Evolutionary conservation across 2,113 vertebrate species (phyloP), one percentile per base, ranked within the genome.

Genomic region (Strigops habroptila): DNA sequence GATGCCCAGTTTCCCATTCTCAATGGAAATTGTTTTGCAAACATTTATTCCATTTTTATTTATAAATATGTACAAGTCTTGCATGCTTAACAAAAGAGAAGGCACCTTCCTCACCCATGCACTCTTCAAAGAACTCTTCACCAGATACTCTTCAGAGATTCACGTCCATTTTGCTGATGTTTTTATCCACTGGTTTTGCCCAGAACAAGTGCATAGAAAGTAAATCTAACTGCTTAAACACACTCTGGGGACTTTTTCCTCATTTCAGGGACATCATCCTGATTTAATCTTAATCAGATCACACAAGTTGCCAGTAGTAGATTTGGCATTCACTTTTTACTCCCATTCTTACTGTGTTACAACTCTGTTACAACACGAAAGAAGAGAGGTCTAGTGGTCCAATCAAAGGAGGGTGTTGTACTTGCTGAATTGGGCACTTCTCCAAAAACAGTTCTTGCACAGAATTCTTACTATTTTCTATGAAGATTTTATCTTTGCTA

Each of bases 131-230:
- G 37, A 41, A 15, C 41, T 60, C 52, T 33, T 68, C 62, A 80
- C 24, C 5, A 49, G 9, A 23, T 16, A 68, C 11, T 35, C 27
- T n/a, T 44, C 24, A 62, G 33, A 75, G 18, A 57, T 11, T 6
- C 18, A 53, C 0, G 0, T 18, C 31, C 22, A n/a, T 41, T 68
- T 76, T 77, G 13, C 5, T 6, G 4, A 46, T 16, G 2, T 21
- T 83, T 84, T 60, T 52, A 8, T 52, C 28, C 10, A 22, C 25
- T 39, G 4, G 1, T 51, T 64, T 59, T 83, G 37, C 12, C 17
- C 51, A 83, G 46, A 82, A 52, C 10, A 67, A 41, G 6, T 10
- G 13, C 7, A 55, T 1, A 64, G 64, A 68, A 89, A 95, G 39
- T 9, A 75, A 75, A 79, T 68, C 7, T 21, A 70, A 81, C 24